Evolutionary conservation across 1,140 invertebrate genomes (phyloP).

Genomic region (Steinernema feltiae): DNA sequence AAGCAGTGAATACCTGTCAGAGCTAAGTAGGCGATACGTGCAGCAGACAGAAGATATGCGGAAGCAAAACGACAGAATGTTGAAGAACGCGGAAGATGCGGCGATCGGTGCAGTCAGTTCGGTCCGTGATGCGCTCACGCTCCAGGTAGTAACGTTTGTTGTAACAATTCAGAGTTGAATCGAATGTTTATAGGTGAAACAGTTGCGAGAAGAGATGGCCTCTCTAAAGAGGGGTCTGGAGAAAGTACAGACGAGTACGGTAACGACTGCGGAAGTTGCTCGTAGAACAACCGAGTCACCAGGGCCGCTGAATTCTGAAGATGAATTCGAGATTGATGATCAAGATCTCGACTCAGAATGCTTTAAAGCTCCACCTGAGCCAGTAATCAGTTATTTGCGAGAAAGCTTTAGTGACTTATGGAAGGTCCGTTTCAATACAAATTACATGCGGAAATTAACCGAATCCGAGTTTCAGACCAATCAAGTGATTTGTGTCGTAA

Average conservation of each 20-base stretch:
- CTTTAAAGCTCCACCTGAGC: neutral
- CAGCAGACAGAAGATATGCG: constrained; percentile 12
- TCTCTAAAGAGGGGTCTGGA: neutral
- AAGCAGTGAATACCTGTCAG: constrained; percentile 87
- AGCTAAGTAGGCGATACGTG: constrained; percentile 84
- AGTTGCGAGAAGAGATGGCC: neutral
- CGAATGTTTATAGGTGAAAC: neutral
- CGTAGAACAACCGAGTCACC: neutral
- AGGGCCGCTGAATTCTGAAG: neutral
- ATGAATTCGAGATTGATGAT: neutral
- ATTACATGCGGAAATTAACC: too few relatives aligned
- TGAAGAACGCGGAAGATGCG: neutral
- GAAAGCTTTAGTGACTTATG: too few relatives aligned
- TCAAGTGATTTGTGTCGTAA: neutral
- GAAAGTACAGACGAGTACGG: neutral
- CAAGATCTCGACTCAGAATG: neutral
- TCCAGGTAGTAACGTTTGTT: too few relatives aligned
- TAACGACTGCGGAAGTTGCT: neutral
- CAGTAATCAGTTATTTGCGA: too few relatives aligned
- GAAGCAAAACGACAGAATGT: neutral
- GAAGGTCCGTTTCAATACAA: too few relatives aligned
- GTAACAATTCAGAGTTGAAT: neutral
- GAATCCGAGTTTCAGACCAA: constrained; percentile 3
- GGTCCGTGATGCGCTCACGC: too few relatives aligned
- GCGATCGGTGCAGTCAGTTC: too few relatives aligned